Evolutionary conservation across 1,140 invertebrate genomes (phyloP).

Genomic region (Pseudomyrmex flavicornis): DNA sequence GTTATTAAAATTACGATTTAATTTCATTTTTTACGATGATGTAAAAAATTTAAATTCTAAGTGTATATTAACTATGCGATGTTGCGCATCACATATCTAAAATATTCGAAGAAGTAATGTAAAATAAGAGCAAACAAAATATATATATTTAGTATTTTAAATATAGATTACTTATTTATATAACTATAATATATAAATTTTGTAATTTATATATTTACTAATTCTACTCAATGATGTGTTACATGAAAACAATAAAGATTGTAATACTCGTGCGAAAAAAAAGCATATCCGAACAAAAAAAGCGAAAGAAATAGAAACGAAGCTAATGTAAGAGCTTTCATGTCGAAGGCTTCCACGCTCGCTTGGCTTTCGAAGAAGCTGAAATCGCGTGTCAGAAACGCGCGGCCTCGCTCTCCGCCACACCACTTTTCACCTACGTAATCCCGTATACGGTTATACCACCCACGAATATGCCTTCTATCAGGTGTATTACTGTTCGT

Average conservation of each 20-base stretch:
- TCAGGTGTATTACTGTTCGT: slow-evolving; percentile 69
- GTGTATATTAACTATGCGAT: slow-evolving; percentile 31
- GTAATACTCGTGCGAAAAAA: not conserved
- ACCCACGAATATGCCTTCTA: slow-evolving; percentile 61
- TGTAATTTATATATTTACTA: not conserved
- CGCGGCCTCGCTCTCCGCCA: slow-evolving; percentile 31
- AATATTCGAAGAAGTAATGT: not conserved
- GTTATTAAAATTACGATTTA: slow-evolving; percentile 34
- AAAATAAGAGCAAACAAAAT: slow-evolving; percentile 8
- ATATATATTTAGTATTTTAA: not conserved
- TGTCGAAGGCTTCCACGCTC: slow-evolving; percentile 68
- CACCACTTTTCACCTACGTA: slow-evolving; percentile 58
- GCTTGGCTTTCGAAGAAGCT: slow-evolving; percentile 67
- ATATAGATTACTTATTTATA: not conserved
- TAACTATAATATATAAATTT: not conserved
- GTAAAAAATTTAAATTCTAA: slow-evolving; percentile 31
- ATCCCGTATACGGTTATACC: slow-evolving; percentile 59
- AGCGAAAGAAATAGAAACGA: slow-evolving; percentile 41
- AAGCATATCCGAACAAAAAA: not conserved
- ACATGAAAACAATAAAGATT: not conserved
- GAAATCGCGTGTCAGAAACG: slow-evolving; percentile 70
- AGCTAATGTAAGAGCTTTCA: slow-evolving; percentile 69
- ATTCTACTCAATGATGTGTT: slow-evolving; percentile 16
- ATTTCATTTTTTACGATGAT: not conserved
- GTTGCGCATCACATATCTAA: not conserved